Evolutionary conservation across 2,113 vertebrate genomes (phyloP).

Genomic region (Nycticryphes semicollaris): DNA sequence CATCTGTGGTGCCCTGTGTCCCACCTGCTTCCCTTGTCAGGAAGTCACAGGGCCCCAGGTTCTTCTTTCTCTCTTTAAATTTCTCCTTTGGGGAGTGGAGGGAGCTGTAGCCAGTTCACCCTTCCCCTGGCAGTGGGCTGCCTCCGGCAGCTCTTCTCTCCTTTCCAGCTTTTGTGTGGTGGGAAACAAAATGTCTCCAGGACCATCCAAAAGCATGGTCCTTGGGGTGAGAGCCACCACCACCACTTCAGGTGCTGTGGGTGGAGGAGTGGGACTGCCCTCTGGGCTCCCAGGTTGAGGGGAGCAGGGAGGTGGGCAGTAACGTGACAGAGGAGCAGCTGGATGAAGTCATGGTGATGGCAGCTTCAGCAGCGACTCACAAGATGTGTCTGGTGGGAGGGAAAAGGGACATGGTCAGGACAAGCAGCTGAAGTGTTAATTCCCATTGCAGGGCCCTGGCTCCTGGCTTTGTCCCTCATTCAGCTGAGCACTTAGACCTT

Average conservation of each 20-base stretch:
- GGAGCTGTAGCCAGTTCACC: neutral
- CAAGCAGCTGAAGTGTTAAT: neutral
- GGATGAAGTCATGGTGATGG: neutral
- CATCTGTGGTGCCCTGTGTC: neutral
- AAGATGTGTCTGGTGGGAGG: neutral
- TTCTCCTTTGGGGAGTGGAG: neutral
- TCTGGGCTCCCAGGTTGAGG: rapidly evolving
- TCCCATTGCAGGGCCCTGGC: neutral
- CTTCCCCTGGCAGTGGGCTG: neutral
- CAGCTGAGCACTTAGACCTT: constrained; percentile 5
- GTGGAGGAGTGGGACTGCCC: neutral
- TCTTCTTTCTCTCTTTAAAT: neutral
- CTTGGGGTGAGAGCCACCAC: neutral
- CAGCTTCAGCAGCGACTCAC: neutral
- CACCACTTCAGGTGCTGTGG: neutral
- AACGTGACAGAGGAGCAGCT: neutral
- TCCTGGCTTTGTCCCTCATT: neutral
- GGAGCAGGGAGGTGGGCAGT: neutral
- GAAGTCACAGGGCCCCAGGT: neutral
- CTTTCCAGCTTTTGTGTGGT: neutral
- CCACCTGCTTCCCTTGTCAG: neutral
- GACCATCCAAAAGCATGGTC: neutral
- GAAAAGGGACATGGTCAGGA: neutral
- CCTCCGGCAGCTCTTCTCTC: neutral
- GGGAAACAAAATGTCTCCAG: neutral